These are phyloP conservation scores for Zaprionus inermis DNA, from an alignment of 1,140 invertebrate genomes.

Conservation along the genomic window DNA sequence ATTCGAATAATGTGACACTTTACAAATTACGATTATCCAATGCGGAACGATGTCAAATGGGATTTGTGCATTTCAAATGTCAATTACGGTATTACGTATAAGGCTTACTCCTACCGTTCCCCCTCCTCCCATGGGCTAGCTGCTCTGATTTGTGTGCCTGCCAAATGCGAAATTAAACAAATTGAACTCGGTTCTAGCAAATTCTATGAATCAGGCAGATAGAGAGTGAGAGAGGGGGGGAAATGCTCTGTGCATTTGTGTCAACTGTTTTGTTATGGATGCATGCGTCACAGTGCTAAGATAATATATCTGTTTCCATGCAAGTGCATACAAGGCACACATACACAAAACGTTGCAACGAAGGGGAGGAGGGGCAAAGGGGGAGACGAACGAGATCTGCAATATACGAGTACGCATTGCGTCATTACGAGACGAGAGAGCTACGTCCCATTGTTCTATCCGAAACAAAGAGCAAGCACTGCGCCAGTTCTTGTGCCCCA, in stretches of 20 bases:
- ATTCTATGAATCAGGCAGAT: constrained; percentile 55
- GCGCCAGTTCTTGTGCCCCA: constrained; percentile 54
- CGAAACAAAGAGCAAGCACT: constrained; percentile 56
- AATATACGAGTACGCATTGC: constrained; percentile 78
- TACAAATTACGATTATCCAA: constrained; percentile 49
- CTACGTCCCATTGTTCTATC: constrained; percentile 49
- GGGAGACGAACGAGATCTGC: constrained; percentile 17
- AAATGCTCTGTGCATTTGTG: constrained; percentile 54
- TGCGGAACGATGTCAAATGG: constrained; percentile 46
- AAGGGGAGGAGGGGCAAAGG: neutral
- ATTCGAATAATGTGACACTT: constrained; percentile 45
- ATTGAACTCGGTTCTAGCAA: constrained; percentile 51
- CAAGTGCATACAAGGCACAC: constrained; percentile 19
- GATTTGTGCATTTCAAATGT: constrained; percentile 62
- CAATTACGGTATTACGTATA: constrained; percentile 54
- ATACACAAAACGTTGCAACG: neutral
- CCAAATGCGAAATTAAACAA: constrained; percentile 43
- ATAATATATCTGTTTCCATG: constrained; percentile 57
- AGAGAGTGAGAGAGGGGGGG: constrained; percentile 13
- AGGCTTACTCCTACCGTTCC: neutral
- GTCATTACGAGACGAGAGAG: constrained; percentile 64
- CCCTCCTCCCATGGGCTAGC: neutral
- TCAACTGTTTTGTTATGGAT: constrained; percentile 75
- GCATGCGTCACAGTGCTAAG: constrained; percentile 55
- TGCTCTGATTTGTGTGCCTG: constrained; percentile 10